Evolutionary conservation across 92 coral and sea anemone genomes (phyloP), one percentile per base, ranked within the genome.

Genomic region (Umimayanthus chanpuru): DNA sequence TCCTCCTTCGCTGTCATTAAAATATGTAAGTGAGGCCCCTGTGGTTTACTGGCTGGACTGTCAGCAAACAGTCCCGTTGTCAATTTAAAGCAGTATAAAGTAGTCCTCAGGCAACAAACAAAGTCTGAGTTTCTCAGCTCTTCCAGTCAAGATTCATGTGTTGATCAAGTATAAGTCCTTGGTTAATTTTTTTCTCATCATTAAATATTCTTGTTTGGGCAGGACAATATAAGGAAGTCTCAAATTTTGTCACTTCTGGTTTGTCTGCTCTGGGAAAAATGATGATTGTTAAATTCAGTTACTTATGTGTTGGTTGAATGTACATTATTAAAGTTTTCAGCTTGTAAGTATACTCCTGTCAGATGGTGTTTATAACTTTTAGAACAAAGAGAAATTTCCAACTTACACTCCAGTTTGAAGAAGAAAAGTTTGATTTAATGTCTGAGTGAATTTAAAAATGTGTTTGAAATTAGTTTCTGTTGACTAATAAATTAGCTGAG

Each of bases 351-450:
- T 43, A 44, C 64, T 44, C 81, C n/a, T 77, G 41, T 29, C 81
- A 41, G 43, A 77, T 4, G 61, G 81, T 41, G 81, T 77, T 77
- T 77, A 43, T 77, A 44, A 77, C 21, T 10, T 77, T 77, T 40
- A 6, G 55, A 77, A 40, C 29, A 77, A 77, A 77, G 64, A 26
- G 81, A 53, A 77, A 77, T 77, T 43, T 36, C 21, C 6, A 77
- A 77, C 61, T 77, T 77, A 43, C 81, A 77, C 21, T 43, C 44
- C 61, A 77, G 81, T 77, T 77, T 77, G 81, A 77, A 77, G 81
- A 44, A 77, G 81, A 77, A 77, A 77, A 61, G 23, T 77, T 77
- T 43, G 81, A 77, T 39, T 21, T 39, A 77, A 77, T 77, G 61
- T 40, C 55, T 41, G 80, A 43, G 80, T n/a, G n/a, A n/a, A n/a